These are phyloP conservation scores for Petaurus breviceps DNA, from an alignment of 2,113 vertebrate species.

Conservation along the genomic window DNA sequence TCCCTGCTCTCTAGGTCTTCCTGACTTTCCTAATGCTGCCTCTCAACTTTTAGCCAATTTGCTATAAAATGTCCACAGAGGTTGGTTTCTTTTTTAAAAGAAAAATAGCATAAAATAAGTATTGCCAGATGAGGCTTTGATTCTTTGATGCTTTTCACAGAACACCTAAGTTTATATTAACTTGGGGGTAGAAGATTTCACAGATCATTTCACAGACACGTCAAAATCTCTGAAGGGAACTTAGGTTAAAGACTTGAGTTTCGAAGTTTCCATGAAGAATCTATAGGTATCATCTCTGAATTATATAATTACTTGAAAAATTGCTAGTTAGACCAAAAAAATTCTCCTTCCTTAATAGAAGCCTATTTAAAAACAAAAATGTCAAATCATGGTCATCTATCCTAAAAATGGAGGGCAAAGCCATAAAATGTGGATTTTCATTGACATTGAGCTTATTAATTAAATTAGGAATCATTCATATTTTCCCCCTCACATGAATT, in stretches of 20 bases:
- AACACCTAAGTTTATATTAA: background rate
- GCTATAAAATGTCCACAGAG: background rate
- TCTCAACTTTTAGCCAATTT: background rate
- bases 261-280: conserved; percentile 46
- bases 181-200: conserved; percentile 22
- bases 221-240: conserved; percentile 43
- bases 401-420: conserved; percentile 60
- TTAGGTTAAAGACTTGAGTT: conserved; percentile 56
- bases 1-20: background rate
- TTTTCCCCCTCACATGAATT: background rate
- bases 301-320: conserved; percentile 54
- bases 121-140: background rate
- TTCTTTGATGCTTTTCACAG: background rate
- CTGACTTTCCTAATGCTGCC: background rate
- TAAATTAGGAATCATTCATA: conserved; percentile 55
- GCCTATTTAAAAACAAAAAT: background rate
- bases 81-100: background rate
- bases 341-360: conserved; percentile 19
- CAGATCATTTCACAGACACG: conserved; percentile 2
- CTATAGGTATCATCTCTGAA: conserved; percentile 51
- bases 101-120: background rate
- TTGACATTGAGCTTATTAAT: conserved; percentile 47
- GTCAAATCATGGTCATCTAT: conserved; percentile 57
- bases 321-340: conserved; percentile 20
- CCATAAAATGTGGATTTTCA: conserved; percentile 68